These are phyloP conservation scores for Taurulus bubalis DNA, from an alignment of 2,113 vertebrate genomes.

Conservation along the genomic window DNA sequence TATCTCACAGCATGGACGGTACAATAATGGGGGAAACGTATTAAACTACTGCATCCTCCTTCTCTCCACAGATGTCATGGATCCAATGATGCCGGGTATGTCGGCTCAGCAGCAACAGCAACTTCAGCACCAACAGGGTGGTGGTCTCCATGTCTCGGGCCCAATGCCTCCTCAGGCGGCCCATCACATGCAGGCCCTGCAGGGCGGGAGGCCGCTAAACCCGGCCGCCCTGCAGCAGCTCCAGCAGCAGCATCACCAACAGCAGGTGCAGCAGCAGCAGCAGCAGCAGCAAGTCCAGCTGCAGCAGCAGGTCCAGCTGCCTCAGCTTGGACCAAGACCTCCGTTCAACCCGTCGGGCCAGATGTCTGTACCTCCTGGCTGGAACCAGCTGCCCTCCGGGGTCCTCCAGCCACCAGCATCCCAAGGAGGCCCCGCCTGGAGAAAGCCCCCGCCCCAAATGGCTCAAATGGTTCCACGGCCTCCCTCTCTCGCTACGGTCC, in stretches of 20 bases:
- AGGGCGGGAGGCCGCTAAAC: conserved; percentile 91
- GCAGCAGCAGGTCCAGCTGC: conserved; percentile 81
- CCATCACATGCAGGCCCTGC: conserved; percentile 92
- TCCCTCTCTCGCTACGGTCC: conserved; percentile 92
- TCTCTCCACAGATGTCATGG: conserved; percentile 88
- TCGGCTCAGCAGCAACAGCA: conserved; percentile 85
- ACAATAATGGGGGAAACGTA: neutral
- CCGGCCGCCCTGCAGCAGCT: conserved; percentile 92
- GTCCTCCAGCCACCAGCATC: conserved; percentile 89
- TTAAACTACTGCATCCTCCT: neutral
- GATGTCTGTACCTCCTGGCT: conserved; percentile 92
- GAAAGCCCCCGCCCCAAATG: conserved; percentile 89
- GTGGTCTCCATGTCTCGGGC: conserved; percentile 86
- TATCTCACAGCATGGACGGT: neutral
- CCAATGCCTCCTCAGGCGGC: conserved; percentile 90
- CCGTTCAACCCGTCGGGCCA: conserved; percentile 92
- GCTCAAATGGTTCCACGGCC: conserved; percentile 89
- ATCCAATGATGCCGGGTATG: conserved; percentile 93
- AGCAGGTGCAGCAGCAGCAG: conserved; percentile 85
- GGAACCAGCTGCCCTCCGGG: conserved; percentile 95
- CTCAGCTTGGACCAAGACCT: conserved; percentile 87
- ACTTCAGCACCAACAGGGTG: conserved; percentile 87
- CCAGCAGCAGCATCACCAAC: conserved; percentile 87
- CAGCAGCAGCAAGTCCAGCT: conserved; percentile 86
- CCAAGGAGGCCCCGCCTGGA: conserved; percentile 92